These are phyloP conservation scores for Chrysopilus asiliformis DNA, from an alignment of 2,888 invertebrate genomes.

Conservation along the genomic window DNA sequence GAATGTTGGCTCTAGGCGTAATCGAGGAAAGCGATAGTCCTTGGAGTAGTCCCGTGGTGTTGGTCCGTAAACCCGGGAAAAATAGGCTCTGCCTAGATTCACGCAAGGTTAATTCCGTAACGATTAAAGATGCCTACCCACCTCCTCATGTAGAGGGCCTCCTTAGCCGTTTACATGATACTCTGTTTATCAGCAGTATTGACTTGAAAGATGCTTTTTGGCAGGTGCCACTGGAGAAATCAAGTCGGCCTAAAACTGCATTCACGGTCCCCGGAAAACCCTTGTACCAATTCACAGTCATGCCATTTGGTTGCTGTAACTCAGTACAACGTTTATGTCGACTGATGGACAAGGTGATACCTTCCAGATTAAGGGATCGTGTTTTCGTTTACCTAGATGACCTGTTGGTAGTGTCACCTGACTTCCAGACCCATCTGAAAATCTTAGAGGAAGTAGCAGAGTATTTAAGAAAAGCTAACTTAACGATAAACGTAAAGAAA, in stretches of 20 bases:
- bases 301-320: constrained; percentile 5
- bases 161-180: constrained; percentile 17
- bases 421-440: no score
- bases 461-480: no score
- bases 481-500: no score
- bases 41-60: constrained; percentile 2
- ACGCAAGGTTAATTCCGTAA: constrained; percentile 17
- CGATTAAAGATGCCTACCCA: constrained; percentile 19
- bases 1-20: constrained; percentile 18
- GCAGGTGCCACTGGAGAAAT: constrained; percentile 12
- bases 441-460: no score
- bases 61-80: constrained; percentile 2
- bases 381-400: no score
- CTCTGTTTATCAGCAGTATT: constrained; percentile 19
- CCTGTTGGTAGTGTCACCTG: no score
- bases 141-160: constrained; percentile 18
- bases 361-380: no score
- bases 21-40: constrained; percentile 16
- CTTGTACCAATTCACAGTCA: constrained; percentile 3
- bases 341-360: constrained; percentile 6
- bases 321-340: constrained; percentile 2
- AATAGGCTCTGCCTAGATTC: constrained; percentile 18
- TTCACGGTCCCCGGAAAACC: constrained; percentile 6
- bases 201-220: constrained; percentile 18
- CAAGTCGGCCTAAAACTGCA: constrained; percentile 17